Percentiles rank a stretch among this genome's conserved stretches.
Evolutionary conservation across 2,797 vertebrate species (phyloP).

Genomic region (Phylloscopus collybita): DNA sequence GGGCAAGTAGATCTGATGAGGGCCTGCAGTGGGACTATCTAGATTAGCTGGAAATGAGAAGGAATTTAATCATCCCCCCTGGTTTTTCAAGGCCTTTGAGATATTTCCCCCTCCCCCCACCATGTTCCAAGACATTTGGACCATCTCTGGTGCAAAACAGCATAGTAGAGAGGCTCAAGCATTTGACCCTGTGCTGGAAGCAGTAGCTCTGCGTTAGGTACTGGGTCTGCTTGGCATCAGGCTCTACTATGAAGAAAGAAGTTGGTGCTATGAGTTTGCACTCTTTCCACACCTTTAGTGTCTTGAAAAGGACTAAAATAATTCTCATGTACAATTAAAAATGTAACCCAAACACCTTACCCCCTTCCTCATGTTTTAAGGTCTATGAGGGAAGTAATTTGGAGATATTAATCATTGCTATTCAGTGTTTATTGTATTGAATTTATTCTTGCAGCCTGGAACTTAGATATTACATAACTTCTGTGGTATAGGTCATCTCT

Average conservation of each 20-base stretch:
- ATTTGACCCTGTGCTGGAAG: background rate
- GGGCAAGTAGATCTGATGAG: background rate
- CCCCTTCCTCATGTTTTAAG: background rate
- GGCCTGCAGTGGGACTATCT: background rate
- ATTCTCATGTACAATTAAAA: background rate
- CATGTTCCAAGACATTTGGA: background rate
- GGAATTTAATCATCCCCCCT: background rate
- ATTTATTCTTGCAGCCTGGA: background rate
- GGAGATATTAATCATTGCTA: background rate
- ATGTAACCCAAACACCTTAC: background rate
- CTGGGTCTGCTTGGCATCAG: background rate
- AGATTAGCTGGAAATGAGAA: background rate
- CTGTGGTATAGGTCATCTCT: background rate
- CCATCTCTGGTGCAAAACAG: background rate
- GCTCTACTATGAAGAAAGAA: background rate
- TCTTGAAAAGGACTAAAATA: background rate
- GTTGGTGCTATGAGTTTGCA: background rate
- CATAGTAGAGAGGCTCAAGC: background rate
- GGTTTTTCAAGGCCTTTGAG: background rate
- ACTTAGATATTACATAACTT: background rate
- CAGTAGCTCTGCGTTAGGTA: background rate
- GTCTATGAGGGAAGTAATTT: background rate
- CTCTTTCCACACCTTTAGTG: background rate
- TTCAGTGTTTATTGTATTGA: background rate
- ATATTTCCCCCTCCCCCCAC: fast-evolving